phyloP scores from a whole-genome alignment of 2,888 invertebrate genomes.

The Stramonita haemastoma region DNA sequence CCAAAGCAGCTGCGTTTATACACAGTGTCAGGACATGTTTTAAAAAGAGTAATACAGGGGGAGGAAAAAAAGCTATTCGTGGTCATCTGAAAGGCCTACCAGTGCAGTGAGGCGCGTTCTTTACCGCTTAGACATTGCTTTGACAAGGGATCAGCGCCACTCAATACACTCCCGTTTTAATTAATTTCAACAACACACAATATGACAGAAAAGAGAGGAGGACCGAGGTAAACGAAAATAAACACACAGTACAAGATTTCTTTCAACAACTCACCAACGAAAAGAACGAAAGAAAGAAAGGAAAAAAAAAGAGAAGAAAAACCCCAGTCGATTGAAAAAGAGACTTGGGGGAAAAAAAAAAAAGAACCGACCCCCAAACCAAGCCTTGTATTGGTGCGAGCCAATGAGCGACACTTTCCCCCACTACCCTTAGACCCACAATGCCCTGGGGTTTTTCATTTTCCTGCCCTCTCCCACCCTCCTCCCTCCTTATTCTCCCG shows the following conservation, averaged over 20 bases:
- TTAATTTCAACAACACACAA: conserved; percentile 8
- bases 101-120: no score
- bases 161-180: conserved; percentile 8
- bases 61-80: no score
- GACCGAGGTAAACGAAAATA: not conserved
- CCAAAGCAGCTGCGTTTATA: no score
- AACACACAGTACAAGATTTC: conserved; percentile 2
- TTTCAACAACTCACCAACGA: not conserved
- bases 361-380: not conserved
- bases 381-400: not conserved
- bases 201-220: not conserved
- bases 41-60: no score
- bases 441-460: not conserved
- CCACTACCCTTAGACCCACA: not conserved
- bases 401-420: not conserved
- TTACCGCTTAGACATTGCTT: no score
- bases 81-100: no score
- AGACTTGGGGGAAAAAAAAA: not conserved
- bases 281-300: not conserved
- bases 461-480: not conserved
- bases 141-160: not conserved
- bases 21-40: no score
- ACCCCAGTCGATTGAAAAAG: not conserved
- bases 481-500: not conserved
- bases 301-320: not conserved